Percentiles rank a stretch among this genome's conserved stretches.
These are phyloP conservation scores for Hyposmocoma kahamanoa DNA, from an alignment of 1,140 invertebrate genomes.

Conservation along the genomic window DNA sequence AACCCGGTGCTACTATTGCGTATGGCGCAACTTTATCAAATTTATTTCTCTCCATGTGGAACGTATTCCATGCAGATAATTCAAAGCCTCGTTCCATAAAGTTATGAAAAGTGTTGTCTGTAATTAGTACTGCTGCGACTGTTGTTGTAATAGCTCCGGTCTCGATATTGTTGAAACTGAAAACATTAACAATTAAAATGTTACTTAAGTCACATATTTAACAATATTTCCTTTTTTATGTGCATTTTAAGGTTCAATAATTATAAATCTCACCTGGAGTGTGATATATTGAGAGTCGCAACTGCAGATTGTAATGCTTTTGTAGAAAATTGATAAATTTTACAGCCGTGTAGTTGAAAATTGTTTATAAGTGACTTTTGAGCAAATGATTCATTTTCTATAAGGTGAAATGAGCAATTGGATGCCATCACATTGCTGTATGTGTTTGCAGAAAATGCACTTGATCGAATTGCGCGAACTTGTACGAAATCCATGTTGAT, in stretches of 20 bases:
- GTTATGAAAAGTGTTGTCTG: constrained; percentile 76
- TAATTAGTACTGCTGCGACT: constrained; percentile 75
- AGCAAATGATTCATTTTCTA: constrained; percentile 79
- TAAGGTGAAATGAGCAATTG: constrained; percentile 75
- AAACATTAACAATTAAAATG: constrained; percentile 29
- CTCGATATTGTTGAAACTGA: constrained; percentile 77
- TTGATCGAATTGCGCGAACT: constrained; percentile 72
- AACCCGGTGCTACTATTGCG: constrained; percentile 68
- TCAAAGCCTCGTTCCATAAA: constrained; percentile 74
- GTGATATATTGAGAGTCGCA: constrained; percentile 77
- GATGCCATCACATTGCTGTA: constrained; percentile 77
- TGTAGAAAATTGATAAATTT: constrained; percentile 71
- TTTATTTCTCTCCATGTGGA: constrained; percentile 77
- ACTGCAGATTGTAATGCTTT: constrained; percentile 79
- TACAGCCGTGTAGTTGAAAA: constrained; percentile 77
- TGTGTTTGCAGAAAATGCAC: constrained; percentile 79
- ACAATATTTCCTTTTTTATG: not conserved
- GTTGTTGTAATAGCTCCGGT: constrained; percentile 77
- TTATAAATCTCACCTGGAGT: constrained; percentile 75
- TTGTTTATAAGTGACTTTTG: constrained; percentile 76
- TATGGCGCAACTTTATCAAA: constrained; percentile 75
- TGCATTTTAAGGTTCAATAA: constrained; percentile 2
- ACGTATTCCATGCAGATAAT: constrained; percentile 77
- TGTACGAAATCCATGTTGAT: constrained; percentile 75
- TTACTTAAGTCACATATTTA: not conserved